Percentiles rank a stretch among this genome's conserved stretches.
These are phyloP conservation scores for Clistopyga incitator DNA, from an alignment of 2,888 invertebrate genomes.

Conservation along the genomic window DNA sequence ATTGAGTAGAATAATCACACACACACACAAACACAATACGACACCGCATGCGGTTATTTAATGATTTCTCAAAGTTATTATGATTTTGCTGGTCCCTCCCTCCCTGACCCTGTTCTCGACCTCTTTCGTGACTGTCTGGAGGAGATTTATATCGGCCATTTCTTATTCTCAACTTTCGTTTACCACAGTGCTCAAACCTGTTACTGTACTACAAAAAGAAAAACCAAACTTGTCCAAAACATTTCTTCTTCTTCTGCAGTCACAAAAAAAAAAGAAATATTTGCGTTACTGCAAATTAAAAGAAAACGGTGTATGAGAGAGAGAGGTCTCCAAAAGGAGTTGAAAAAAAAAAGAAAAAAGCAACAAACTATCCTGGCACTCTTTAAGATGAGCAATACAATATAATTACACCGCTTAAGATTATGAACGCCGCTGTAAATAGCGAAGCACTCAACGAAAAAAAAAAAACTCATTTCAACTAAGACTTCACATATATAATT, in stretches of 20 bases:
- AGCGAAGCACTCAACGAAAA: slow-evolving; percentile 70
- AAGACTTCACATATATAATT: slow-evolving; percentile 31
- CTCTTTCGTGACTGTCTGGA: slow-evolving; percentile 84
- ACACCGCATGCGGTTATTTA: slow-evolving; percentile 59
- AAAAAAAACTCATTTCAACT: slow-evolving; percentile 8
- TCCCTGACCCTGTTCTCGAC: slow-evolving; percentile 71
- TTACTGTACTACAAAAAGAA: slow-evolving; percentile 55
- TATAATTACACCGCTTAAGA: slow-evolving; percentile 51
- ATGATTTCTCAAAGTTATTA: slow-evolving; percentile 53
- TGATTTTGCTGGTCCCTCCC: slow-evolving; percentile 66
- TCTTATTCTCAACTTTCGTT: slow-evolving; percentile 75
- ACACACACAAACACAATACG: slow-evolving; percentile 36
- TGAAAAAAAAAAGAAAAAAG: too few relatives aligned
- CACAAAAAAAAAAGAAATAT: slow-evolving; percentile 44
- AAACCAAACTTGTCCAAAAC: slow-evolving; percentile 30
- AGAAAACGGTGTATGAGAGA: slow-evolving; percentile 41
- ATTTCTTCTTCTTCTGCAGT: slow-evolving; percentile 46
- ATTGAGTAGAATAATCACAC: neutral
- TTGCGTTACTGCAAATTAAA: neutral
- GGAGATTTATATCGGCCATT: slow-evolving; percentile 79
- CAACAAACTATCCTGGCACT: slow-evolving; percentile 65
- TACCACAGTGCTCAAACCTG: slow-evolving; percentile 67
- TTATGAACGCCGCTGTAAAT: slow-evolving; percentile 68
- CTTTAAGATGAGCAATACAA: slow-evolving; percentile 49
- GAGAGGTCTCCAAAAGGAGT: slow-evolving; percentile 54